These are phyloP conservation scores for Axea sp. DNA, from an alignment of 2,888 invertebrate genomes.

Conservation along the genomic window DNA sequence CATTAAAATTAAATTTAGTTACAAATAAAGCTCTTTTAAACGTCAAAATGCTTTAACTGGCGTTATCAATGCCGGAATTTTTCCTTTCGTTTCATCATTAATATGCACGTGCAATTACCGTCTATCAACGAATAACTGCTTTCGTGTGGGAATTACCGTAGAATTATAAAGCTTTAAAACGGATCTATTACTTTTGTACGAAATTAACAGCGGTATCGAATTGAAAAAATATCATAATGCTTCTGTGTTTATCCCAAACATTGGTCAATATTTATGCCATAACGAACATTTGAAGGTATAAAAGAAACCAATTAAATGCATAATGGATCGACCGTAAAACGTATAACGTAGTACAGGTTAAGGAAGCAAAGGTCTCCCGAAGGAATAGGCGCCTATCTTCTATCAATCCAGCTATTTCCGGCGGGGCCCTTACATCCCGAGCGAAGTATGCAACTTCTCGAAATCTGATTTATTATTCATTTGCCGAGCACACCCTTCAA, in stretches of 20 bases:
- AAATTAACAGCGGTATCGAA: too few species aligned
- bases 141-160: too few species aligned
- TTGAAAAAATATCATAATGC: too few species aligned
- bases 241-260: too few species aligned
- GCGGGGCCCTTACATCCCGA: conserved; percentile 67
- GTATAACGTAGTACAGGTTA: conserved; percentile 67
- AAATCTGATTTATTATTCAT: conserved; percentile 76
- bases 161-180: too few species aligned
- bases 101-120: too few species aligned
- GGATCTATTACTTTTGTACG: too few species aligned
- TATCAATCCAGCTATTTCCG: conserved; percentile 69
- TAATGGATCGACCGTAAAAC: conserved; percentile 72
- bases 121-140: too few species aligned
- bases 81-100: too few species aligned
- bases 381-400: conserved; percentile 71
- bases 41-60: neutral
- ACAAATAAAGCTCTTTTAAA: conserved; percentile 6
- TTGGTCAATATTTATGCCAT: too few species aligned
- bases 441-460: conserved; percentile 74
- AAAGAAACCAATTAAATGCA: conserved; percentile 76
- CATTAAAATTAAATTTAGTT: conserved; percentile 28
- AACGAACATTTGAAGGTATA: too few species aligned
- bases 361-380: conserved; percentile 74
- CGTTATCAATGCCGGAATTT: too few species aligned
- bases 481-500: conserved; percentile 59